These are phyloP conservation scores for Tricholauxania praeusta DNA, from an alignment of 2,888 invertebrate genomes.

Conservation along the genomic window DNA sequence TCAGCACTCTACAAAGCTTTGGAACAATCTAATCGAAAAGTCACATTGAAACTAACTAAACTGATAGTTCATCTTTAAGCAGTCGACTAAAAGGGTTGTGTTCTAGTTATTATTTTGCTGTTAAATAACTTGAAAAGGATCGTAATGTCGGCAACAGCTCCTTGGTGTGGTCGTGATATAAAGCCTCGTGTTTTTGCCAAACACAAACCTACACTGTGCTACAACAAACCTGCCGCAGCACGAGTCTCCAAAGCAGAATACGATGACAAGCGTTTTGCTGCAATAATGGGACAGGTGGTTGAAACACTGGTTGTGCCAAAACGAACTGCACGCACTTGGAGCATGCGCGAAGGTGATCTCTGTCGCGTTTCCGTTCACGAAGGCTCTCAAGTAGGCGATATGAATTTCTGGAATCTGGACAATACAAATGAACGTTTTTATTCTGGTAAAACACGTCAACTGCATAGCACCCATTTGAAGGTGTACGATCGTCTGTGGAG, in stretches of 20 bases:
- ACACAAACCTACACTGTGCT: constrained; percentile 63
- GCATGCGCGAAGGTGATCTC: constrained; percentile 66
- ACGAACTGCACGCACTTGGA: constrained; percentile 67
- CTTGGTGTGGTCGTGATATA: constrained; percentile 63
- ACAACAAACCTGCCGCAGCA: constrained; percentile 63
- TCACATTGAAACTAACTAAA: no score
- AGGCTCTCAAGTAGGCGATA: constrained; percentile 69
- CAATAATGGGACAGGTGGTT: constrained; percentile 59
- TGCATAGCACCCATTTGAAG: constrained; percentile 68
- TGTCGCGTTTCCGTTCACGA: constrained; percentile 68
- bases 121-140: background rate
- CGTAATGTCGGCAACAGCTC: constrained; percentile 39
- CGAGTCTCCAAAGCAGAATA: constrained; percentile 59
- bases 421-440: constrained; percentile 68
- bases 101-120: background rate
- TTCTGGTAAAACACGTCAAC: constrained; percentile 69
- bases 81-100: no score
- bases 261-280: constrained; percentile 62
- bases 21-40: no score
- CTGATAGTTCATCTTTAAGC: no score
- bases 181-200: constrained; percentile 58
- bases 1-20: no score
- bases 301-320: constrained; percentile 64
- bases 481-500: constrained; percentile 70
- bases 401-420: constrained; percentile 69